Percentiles rank a stretch among this genome's conserved stretches.
Conservation (phyloP, 30 jellyfish, hydroid and myxozoan species). For the Aurelia aurita region DNA sequence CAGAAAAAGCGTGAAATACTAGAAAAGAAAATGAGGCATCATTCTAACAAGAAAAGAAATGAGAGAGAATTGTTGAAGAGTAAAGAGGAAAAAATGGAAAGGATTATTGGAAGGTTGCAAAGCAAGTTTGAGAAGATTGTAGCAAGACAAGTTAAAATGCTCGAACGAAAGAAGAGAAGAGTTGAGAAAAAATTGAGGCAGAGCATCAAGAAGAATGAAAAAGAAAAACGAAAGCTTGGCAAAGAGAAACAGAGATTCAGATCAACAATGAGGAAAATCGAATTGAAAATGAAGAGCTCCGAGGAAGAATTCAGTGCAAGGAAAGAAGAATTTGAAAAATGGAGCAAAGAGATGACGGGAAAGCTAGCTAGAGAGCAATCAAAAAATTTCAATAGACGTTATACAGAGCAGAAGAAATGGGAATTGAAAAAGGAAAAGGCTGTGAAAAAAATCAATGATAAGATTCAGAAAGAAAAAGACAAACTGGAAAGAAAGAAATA, state of each 20-base stretch:
- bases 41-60: slow-evolving; percentile 31
- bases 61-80: slow-evolving; percentile 4
- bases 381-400: slow-evolving; percentile 6
- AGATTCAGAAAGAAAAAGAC: slow-evolving; percentile 10
- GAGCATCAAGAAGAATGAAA: slow-evolving; percentile 6
- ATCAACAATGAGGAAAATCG: not conserved
- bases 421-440: slow-evolving; percentile 16
- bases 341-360: slow-evolving; percentile 34
- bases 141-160: slow-evolving; percentile 16
- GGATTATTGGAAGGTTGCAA: slow-evolving; percentile 11
- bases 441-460: slow-evolving; percentile 34
- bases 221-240: slow-evolving; percentile 19
- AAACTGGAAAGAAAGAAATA: slow-evolving; percentile 12
- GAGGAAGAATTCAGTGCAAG: slow-evolving; percentile 18
- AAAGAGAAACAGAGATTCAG: slow-evolving; percentile 3
- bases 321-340: slow-evolving; percentile 35
- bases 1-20: slow-evolving; percentile 17
- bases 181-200: slow-evolving; percentile 6
- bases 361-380: slow-evolving; percentile 38
- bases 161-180: slow-evolving; percentile 31
- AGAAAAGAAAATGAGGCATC: slow-evolving; percentile 53
- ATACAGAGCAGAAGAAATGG: slow-evolving; percentile 39
- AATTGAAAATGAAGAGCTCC: not conserved
- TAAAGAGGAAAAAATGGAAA: slow-evolving; percentile 32
- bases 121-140: slow-evolving; percentile 13